Evolutionary conservation across 1,140 invertebrate genomes (phyloP), one percentile per base, ranked within the genome.

Genomic region (Schmidtea mediterranea): DNA sequence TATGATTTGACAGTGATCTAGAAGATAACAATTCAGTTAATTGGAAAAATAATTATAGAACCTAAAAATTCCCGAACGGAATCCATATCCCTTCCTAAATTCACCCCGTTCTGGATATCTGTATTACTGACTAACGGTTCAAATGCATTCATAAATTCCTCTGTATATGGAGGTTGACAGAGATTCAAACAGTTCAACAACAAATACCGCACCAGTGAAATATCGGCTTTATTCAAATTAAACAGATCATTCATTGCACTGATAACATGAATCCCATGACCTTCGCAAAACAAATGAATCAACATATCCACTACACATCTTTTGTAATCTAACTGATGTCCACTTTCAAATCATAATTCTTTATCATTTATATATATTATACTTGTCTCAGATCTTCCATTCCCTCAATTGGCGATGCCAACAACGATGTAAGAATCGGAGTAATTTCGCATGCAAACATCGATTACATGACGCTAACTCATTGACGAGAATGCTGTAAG

Each of bases 401-500:
- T 24, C 15, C 43, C n/a, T 45, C 43, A n/a, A 19, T 21, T 13
- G 26, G 9, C 2, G 13, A 13, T 24, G n/a, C 15, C 6, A 21
- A 21, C 19, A 24, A 21, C 6, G 15, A 45, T 45, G 10, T 45
- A 12, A 21, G 12, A 24, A 45, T 45, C 12, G 6, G 5, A 24
- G 18, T 21, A 22, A 21, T 24, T 15, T 13, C 19, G 43, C 5
- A 21, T 45, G 43, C 12, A 45, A 24, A 24, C 15, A 21, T 5
- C 10, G n/a, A 22, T 13, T 19, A 5, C 12, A 22, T 13, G 43
- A 45, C 8, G 23, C 23, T n/a, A 45, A 45, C 19, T 45, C 43
- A 45, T 45, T 45, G 18, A 45, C n/a, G 9, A 45, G 15, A 19
- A 45, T 45, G n/a, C 43, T 19, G n/a, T 45, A 45, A 5, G 43